Percentiles rank a stretch among this genome's conserved stretches.
These are phyloP conservation scores for Siniperca knerii DNA, from an alignment of 2,113 vertebrate genomes.

Conservation along the genomic window DNA sequence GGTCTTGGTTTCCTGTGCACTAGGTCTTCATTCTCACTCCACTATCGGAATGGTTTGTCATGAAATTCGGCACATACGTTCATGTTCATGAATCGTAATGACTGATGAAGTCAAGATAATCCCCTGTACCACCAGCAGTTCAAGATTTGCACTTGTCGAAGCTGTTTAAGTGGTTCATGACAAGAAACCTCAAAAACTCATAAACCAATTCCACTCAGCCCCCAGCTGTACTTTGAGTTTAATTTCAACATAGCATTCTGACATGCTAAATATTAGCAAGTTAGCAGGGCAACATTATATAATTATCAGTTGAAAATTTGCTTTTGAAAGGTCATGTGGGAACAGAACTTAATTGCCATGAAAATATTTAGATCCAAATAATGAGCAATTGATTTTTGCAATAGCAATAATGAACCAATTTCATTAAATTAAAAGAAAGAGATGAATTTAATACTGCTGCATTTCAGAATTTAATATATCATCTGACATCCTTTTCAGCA, in stretches of 20 bases:
- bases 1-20: background rate
- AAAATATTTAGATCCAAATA: background rate
- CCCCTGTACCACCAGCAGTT: background rate
- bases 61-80: background rate
- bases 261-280: background rate
- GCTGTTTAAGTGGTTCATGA: background rate
- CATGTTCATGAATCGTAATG: background rate
- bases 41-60: too few relatives aligned
- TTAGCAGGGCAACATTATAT: background rate
- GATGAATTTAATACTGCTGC: background rate
- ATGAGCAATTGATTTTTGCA: background rate
- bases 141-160: background rate
- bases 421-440: background rate
- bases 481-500: background rate
- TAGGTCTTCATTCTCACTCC: background rate
- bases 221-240: background rate
- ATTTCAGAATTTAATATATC: background rate
- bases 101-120: background rate
- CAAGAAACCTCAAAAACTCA: background rate
- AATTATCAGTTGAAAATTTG: background rate
- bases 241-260: background rate
- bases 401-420: background rate
- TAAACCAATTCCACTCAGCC: background rate
- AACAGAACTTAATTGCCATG: background rate
- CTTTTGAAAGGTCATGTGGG: background rate